These are phyloP conservation scores for Lophotis ruficrista DNA, from an alignment of 2,113 vertebrate species.

Conservation along the genomic window DNA sequence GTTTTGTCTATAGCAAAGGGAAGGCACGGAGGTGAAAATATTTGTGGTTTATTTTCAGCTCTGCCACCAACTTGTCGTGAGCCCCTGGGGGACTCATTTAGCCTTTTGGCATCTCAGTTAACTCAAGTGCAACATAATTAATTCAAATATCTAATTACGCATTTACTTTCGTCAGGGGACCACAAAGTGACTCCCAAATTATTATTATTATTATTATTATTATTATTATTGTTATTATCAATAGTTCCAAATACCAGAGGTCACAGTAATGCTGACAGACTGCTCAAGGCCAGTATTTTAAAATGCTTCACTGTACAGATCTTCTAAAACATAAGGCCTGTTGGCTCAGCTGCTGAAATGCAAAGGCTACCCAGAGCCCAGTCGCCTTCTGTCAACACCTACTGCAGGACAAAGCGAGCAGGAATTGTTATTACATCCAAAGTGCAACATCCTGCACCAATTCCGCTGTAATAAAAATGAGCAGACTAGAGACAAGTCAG, in stretches of 20 bases:
- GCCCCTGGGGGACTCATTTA: background rate
- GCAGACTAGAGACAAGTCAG: background rate
- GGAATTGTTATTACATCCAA: background rate
- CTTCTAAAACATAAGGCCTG: background rate
- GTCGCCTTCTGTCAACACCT: background rate
- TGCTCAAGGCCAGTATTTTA: background rate
- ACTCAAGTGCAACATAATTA: background rate
- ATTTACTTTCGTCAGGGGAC: background rate
- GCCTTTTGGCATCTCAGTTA: slow-evolving; percentile 8
- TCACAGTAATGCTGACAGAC: background rate
- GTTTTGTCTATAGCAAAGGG: background rate
- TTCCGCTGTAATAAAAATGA: background rate
- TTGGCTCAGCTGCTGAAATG: background rate
- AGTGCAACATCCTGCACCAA: background rate
- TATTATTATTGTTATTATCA: background rate
- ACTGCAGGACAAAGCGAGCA: background rate
- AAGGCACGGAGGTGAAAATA: background rate
- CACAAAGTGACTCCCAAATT: background rate
- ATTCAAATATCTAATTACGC: slow-evolving; percentile 20
- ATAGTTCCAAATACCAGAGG: background rate
- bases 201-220: background rate
- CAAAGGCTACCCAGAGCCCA: background rate
- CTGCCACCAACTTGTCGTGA: background rate
- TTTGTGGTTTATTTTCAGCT: background rate
- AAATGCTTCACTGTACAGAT: background rate